Evolutionary conservation across 1,140 invertebrate species (phyloP).

Genomic region (Ladona fulva): DNA sequence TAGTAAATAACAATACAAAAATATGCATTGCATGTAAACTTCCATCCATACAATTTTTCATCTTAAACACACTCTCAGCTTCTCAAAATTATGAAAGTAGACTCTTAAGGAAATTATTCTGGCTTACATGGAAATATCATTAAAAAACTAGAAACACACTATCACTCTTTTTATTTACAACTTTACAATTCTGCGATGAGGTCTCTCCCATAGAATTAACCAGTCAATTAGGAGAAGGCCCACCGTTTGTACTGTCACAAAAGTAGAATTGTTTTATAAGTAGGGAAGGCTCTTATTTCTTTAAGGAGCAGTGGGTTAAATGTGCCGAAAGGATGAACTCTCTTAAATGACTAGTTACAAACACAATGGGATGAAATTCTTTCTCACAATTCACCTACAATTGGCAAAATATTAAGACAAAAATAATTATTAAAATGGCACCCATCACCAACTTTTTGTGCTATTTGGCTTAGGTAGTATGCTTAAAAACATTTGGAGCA

Average conservation of each 20-base stretch:
- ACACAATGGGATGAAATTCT: not conserved
- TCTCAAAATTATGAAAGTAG: too few relatives aligned
- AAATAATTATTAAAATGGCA: not conserved
- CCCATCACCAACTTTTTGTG: not conserved
- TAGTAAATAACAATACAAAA: too few relatives aligned
- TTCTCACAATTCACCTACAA: not conserved
- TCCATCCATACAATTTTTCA: too few relatives aligned
- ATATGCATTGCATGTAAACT: too few relatives aligned
- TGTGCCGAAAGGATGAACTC: not conserved
- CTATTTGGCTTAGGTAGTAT: not conserved
- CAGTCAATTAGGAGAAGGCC: not conserved
- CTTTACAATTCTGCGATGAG: slow-evolving; percentile 5
- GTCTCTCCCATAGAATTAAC: not conserved
- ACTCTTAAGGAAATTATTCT: too few relatives aligned
- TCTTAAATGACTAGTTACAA: slow-evolving; percentile 7
- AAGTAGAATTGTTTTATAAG: slow-evolving; percentile 8
- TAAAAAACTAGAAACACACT: not conserved
- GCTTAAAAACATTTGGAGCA: not conserved
- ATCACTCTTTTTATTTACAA: slow-evolving; percentile 10
- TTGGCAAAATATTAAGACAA: not conserved
- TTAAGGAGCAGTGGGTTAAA: not conserved
- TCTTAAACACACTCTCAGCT: too few relatives aligned
- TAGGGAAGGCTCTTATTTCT: not conserved
- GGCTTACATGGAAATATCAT: not conserved
- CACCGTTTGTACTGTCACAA: slow-evolving; percentile 8